These are phyloP conservation scores for Thalpophila matura DNA, from an alignment of 2,888 invertebrate species.

Conservation along the genomic window DNA sequence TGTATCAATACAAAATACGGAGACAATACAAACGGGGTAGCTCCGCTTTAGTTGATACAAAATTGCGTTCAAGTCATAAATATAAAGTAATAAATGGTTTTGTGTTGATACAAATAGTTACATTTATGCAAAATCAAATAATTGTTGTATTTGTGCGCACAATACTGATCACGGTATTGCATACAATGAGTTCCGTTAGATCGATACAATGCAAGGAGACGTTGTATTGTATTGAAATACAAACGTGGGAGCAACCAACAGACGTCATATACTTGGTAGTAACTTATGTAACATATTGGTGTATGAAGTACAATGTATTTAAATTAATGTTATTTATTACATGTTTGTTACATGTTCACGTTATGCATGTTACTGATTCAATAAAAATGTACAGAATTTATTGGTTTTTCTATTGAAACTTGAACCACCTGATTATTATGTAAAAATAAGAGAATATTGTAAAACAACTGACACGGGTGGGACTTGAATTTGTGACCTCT, in stretches of 20 bases:
- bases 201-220: not conserved
- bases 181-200: not conserved
- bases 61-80: conserved; percentile 15
- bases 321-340: conserved; percentile 32
- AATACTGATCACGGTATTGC: not conserved
- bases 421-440: not conserved
- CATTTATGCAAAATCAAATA: conserved; percentile 32
- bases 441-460: too few species aligned
- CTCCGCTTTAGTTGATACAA: conserved; percentile 34
- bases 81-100: not conserved
- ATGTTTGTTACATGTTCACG: conserved; percentile 31
- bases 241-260: not conserved
- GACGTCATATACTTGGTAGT: not conserved
- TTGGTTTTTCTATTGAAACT: conserved; percentile 3
- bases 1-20: conserved; percentile 31
- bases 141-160: conserved; percentile 42
- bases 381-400: conserved; percentile 57
- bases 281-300: not conserved
- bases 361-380: conserved; percentile 44
- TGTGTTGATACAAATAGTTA: conserved; percentile 28
- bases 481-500: too few species aligned
- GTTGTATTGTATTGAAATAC: not conserved
- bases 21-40: not conserved
- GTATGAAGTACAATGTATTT: conserved; percentile 16
- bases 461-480: too few species aligned